Evolutionary conservation across 2,797 vertebrate species (phyloP).

Genomic region (Typhlichthys eigenmanni): DNA sequence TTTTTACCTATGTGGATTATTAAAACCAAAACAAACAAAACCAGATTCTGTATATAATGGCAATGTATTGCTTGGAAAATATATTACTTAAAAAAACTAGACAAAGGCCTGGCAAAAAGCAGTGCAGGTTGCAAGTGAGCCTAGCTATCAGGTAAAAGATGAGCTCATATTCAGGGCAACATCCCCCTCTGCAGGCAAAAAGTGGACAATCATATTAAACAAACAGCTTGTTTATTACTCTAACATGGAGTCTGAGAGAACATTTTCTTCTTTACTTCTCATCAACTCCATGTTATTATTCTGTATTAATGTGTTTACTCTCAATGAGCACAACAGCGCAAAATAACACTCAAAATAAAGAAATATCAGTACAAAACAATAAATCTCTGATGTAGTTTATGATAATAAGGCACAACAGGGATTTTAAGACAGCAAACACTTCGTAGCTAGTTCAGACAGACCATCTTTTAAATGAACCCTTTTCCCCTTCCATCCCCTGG

Average conservation of each 20-base stretch:
- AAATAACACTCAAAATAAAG: too few species aligned
- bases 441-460: background rate
- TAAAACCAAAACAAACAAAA: conserved; percentile 18
- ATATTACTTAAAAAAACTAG: conserved; percentile 19
- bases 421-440: conserved; percentile 6
- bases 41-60: conserved; percentile 15
- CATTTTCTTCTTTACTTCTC: conserved; percentile 53
- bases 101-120: conserved; percentile 31
- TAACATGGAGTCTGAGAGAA: conserved; percentile 60
- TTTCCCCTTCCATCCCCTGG: conserved; percentile 29
- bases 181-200: conserved; percentile 82
- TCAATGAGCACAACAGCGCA: too few species aligned
- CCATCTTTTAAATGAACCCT: too few species aligned
- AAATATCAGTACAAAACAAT: too few species aligned
- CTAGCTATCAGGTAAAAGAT: conserved; percentile 45
- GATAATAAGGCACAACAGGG: too few species aligned
- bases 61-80: conserved; percentile 31
- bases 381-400: too few species aligned
- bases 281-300: conserved; percentile 35
- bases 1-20: conserved; percentile 16
- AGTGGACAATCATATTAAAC: conserved; percentile 55
- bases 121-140: conserved; percentile 37
- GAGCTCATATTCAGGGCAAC: conserved; percentile 77
- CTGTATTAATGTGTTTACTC: background rate
- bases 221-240: conserved; percentile 48